Evolutionary conservation across 1,140 invertebrate genomes (phyloP).

Genomic region (Neocloeon triangulifer): DNA sequence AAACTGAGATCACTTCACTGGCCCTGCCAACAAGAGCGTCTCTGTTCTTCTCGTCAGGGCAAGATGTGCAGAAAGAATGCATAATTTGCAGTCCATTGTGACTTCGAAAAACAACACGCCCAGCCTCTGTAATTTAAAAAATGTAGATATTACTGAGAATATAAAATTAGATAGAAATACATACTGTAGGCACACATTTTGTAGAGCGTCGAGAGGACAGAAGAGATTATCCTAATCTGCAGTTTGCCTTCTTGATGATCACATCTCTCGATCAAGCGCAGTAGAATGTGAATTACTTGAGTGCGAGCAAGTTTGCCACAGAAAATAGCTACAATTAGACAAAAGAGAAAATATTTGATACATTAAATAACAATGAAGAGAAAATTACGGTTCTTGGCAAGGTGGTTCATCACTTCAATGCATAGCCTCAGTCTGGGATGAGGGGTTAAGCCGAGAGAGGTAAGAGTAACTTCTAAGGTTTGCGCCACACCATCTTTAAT

Average conservation of each 20-base stretch:
- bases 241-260: conserved; percentile 36
- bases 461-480: conserved; percentile 35
- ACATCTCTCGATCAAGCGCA: conserved; percentile 37
- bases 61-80: conserved; percentile 34
- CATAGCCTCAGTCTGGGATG: conserved; percentile 32
- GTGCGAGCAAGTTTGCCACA: conserved; percentile 34
- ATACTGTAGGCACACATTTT: conserved; percentile 36
- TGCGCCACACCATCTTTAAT: conserved; percentile 34
- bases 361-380: conserved; percentile 4
- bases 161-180: conserved; percentile 13
- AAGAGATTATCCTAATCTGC: conserved; percentile 32
- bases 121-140: conserved; percentile 23
- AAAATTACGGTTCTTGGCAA: conserved; percentile 31
- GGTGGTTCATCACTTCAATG: conserved; percentile 36
- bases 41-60: conserved; percentile 37
- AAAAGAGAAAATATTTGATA: conserved; percentile 4
- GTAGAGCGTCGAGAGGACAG: conserved; percentile 31
- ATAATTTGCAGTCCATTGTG: conserved; percentile 33
- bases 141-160: conserved; percentile 10
- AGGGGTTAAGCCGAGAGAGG: conserved; percentile 32
- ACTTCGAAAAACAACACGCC: conserved; percentile 28
- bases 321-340: conserved; percentile 24
- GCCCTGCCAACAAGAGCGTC: conserved; percentile 33
- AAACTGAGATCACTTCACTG: conserved; percentile 35
- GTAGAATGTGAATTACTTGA: conserved; percentile 27